Base-by-base conservation (phyloP, 2,797 vertebrate genomes). In the Phyllotis vaccarum region DNA sequence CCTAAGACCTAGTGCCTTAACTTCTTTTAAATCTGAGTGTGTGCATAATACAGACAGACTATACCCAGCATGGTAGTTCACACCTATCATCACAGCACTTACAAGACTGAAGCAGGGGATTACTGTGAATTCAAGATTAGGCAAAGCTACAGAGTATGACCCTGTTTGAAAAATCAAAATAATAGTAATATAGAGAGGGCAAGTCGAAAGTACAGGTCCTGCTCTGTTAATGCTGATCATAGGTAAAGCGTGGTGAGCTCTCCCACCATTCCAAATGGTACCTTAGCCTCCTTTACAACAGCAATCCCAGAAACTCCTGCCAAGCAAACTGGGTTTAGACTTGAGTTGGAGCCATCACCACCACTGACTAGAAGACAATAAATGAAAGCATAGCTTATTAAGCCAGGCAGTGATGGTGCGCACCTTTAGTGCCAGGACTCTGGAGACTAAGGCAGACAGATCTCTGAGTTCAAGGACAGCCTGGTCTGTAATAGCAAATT, bases 1-100 rank as follows among this genome's bases (percentile, higher is more conserved):
- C 72, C 81, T 87, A 70, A 93, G 49, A 75, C 66, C 24, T 37
- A 79, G 43, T 79, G 14, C 62, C 43, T 70, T 60, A 49, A 52
- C 46, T 40, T 92, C 79, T 40, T 92, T 86, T 95, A 88, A 60
- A 81, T n/a, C 60, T 94, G 62, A 64, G 72, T 76, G n/a, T 31
- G 60, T 70, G 22, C 14, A 31, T 68, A 66, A 54, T 78, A 43
- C 14, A 43, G 10, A 82, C 58, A 58, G 14, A 72, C 29, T 64
- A 17, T 19, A 64, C 58, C 9, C 83, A 54, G 12, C 46, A 54
- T 70, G 10, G 22, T 68, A n/a, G 34, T 16, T 40, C 49, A 72
- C n/a, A 37, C 85, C n/a, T 72, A 27, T 76, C 34, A 76, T n/a
- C 29, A 34, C 34, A 62, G 72, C 40, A 49, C 86, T 49, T 62